Percentiles rank a stretch among this genome's conserved stretches.
phyloP scores from a whole-genome alignment of 23 tunicate species.

The Styela plicata region DNA sequence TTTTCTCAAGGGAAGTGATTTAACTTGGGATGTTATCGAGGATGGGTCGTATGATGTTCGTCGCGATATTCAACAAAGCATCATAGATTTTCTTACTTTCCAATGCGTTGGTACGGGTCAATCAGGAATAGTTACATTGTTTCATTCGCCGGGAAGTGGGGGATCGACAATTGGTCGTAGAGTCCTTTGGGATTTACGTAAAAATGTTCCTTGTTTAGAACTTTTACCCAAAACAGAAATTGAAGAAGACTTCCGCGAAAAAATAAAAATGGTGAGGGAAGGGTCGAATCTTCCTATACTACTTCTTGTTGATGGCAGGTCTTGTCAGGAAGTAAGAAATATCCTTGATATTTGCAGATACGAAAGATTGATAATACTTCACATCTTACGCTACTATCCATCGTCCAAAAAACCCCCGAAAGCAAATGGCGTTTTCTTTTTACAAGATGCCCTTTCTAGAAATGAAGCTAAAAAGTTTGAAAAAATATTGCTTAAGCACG shows the following conservation, averaged over 20 bases:
- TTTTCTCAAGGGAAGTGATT: slow-evolving; percentile 40
- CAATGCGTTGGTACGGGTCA: slow-evolving; percentile 11
- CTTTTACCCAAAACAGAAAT: slow-evolving; percentile 18
- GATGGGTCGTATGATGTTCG: slow-evolving; percentile 23
- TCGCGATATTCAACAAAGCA: slow-evolving; percentile 24
- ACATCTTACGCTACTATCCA: background rate
- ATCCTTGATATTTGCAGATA: background rate
- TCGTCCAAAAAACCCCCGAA: background rate
- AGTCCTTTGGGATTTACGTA: slow-evolving; percentile 44
- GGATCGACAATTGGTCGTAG: slow-evolving; percentile 61
- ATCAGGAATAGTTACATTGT: slow-evolving; percentile 20
- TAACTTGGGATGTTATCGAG: slow-evolving; percentile 60
- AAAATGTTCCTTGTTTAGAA: slow-evolving; percentile 45
- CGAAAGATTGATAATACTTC: slow-evolving; percentile 23
- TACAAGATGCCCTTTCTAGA: slow-evolving; percentile 3
- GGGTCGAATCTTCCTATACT: slow-evolving; percentile 38
- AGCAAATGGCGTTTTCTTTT: slow-evolving; percentile 3
- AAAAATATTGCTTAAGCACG: background rate
- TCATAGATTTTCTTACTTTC: background rate
- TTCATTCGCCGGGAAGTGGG: slow-evolving; percentile 66
- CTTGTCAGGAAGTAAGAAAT: slow-evolving; percentile 33
- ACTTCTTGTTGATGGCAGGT: slow-evolving; percentile 42
- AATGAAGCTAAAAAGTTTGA: slow-evolving; percentile 11
- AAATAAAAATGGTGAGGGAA: slow-evolving; percentile 21
- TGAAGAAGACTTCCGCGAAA: slow-evolving; percentile 22